Conservation (phyloP, 2,113 vertebrate genomes). For the Eleginops maclovinus region DNA sequence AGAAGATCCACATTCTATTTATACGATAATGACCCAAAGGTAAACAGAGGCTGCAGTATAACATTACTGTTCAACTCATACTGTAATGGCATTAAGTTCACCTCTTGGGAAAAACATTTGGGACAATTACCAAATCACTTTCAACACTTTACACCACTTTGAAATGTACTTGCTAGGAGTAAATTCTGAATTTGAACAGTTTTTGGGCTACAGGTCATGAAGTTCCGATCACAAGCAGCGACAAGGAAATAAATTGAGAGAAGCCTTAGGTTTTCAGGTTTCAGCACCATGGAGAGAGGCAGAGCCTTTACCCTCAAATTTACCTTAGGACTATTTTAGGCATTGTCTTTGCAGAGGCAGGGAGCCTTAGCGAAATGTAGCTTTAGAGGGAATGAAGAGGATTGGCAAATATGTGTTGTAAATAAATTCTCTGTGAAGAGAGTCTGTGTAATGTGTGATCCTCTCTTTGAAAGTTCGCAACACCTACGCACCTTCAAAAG, state of each 20-base stretch:
- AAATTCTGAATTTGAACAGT: slow-evolving; percentile 8
- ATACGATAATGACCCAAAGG: not conserved
- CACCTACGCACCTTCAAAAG: slow-evolving; percentile 69
- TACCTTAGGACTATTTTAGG: slow-evolving; percentile 42
- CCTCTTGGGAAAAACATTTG: not conserved
- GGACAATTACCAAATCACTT: not conserved
- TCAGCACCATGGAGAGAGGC: slow-evolving; percentile 47
- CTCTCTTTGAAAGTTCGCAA: slow-evolving; percentile 73
- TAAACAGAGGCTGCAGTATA: not conserved
- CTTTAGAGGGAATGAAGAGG: slow-evolving; percentile 30
- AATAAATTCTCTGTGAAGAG: slow-evolving; percentile 73
- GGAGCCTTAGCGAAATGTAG: slow-evolving; percentile 54
- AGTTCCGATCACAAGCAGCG: not conserved
- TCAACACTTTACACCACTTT: too few species aligned
- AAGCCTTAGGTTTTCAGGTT: not conserved
- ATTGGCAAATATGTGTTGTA: slow-evolving; percentile 53
- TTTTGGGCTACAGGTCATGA: not conserved
- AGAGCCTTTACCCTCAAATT: not conserved
- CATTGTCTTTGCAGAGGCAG: slow-evolving; percentile 39
- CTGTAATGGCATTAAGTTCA: not conserved
- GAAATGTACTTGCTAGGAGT: not conserved
- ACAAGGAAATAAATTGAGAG: not conserved
- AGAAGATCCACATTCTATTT: not conserved
- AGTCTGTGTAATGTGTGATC: slow-evolving; percentile 64
- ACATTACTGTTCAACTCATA: not conserved